These are phyloP conservation scores for Acleris laterana DNA, from an alignment of 2,888 invertebrate genomes.

Conservation along the genomic window DNA sequence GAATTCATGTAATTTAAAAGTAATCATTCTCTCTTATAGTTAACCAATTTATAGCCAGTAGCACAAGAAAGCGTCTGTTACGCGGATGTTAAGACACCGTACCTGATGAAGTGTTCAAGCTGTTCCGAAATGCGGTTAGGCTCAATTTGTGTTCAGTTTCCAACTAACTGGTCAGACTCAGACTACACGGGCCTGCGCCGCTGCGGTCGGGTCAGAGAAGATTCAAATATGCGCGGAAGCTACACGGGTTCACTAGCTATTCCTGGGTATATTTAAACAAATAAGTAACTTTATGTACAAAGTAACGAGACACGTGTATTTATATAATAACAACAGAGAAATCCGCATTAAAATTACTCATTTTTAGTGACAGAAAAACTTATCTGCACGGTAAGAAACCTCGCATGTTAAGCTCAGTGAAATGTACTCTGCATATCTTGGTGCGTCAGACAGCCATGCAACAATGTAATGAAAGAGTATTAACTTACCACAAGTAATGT, in stretches of 20 bases:
- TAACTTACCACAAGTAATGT: slow-evolving; percentile 1
- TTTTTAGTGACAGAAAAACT: not conserved
- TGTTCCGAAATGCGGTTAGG: slow-evolving; percentile 32
- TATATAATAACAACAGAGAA: too few species aligned
- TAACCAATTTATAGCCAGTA: not conserved
- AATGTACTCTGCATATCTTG: too few species aligned
- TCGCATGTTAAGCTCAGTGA: too few species aligned
- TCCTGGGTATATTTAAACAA: too few species aligned
- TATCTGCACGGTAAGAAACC: not conserved
- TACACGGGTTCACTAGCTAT: not conserved
- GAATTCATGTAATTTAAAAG: too few species aligned
- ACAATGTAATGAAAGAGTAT: not conserved
- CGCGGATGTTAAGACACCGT: slow-evolving; percentile 6
- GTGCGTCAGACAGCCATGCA: not conserved
- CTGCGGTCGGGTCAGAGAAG: slow-evolving; percentile 19
- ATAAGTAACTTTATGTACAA: too few species aligned
- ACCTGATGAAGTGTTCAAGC: slow-evolving; percentile 25
- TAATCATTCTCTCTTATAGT: not conserved
- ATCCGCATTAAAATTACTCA: too few species aligned
- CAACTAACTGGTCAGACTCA: slow-evolving; percentile 1
- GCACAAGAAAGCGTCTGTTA: slow-evolving; percentile 3
- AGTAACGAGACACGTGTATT: too few species aligned
- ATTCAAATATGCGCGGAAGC: slow-evolving; percentile 8
- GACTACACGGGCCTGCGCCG: slow-evolving; percentile 1
- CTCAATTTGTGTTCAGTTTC: slow-evolving; percentile 11